Base-by-base conservation (phyloP, 2,888 invertebrate genomes). In the Pandemis cinnamomeana region DNA sequence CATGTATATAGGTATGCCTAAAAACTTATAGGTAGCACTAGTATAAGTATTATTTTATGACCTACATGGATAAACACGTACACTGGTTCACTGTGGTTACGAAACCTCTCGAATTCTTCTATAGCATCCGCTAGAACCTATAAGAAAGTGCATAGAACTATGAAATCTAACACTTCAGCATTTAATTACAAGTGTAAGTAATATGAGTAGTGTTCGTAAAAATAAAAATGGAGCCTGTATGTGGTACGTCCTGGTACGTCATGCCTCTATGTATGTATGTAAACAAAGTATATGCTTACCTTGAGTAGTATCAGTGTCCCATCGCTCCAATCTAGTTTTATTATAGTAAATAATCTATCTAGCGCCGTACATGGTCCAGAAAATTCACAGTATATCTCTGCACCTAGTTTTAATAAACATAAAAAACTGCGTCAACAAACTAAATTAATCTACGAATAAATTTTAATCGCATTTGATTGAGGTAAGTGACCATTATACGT, bases 241-340 rank as follows among this genome's bases (percentile, higher is more conserved):
- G 20, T 20, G 20, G 20, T 20, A 20, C 20, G 20, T 20, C 20
- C 20, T 20, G 20, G 20, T 20, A 20, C 20, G 20, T 0, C 20
- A 20, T 20, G 20, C 20, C 20, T 20, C 7, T n/a, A 53, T 0
- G 13, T 53, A n/a, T 15, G 20, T 20, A 15, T 15, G 13, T n/a
- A 5, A n/a, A 51, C 51, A 13, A 51, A 20, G 6, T 5, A 13
- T 42, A 15, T 71, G 78, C 79, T 77, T 80, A 93, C 93, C 83
- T 89, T 90, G 0, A 93, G 78, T 10, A 93, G 78, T 71, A 92
- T 78, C 0, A 92, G 82, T 72, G 86, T 80, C 0, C 89, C 90
- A 62, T 87, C 77, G 66, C 89, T 87, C 93, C 92, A 94, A 66
- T 90, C 90, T 11, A 92, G 72, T 76, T 94, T 94, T 0, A 92